Percentiles rank a stretch among this genome's conserved stretches.
Conservation (phyloP, 2,113 vertebrate species). For the Daubentonia madagascariensis region DNA sequence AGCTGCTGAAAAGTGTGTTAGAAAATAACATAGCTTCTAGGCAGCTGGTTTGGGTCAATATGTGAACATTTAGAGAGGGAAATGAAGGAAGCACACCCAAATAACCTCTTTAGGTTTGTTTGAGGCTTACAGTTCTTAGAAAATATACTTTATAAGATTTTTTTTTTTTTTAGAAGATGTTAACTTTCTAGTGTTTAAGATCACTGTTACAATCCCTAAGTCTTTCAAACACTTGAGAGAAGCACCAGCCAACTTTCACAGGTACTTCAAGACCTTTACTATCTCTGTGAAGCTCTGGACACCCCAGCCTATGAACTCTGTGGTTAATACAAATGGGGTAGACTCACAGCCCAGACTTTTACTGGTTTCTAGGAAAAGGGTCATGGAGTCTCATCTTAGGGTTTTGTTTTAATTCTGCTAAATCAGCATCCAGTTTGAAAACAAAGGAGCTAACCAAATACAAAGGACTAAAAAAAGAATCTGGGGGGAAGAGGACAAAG, state of each 20-base stretch:
- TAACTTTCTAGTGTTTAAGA: neutral
- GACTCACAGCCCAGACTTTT: neutral
- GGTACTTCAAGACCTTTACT: neutral
- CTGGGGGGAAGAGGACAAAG: neutral
- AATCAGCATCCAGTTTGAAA: conserved; percentile 12
- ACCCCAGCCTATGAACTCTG: neutral
- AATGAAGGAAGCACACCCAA: neutral
- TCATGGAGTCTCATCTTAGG: neutral
- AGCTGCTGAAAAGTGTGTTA: neutral
- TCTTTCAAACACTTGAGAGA: neutral
- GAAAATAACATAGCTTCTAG: neutral
- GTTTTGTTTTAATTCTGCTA: conserved; percentile 25
- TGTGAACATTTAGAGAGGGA: neutral
- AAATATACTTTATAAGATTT: neutral
- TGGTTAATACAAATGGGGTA: neutral
- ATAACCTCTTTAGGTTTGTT: neutral
- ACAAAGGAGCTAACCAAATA: neutral
- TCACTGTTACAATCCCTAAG: neutral
- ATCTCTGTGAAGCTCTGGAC: neutral
- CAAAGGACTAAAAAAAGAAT: neutral
- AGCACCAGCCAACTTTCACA: neutral
- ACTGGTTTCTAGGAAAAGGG: neutral
- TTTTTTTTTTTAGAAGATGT: neutral
- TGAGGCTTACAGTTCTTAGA: neutral
- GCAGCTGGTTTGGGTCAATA: neutral